These are phyloP conservation scores for Melanotaenia pygmaea DNA, from an alignment of 2,797 vertebrate species.

Conservation along the genomic window DNA sequence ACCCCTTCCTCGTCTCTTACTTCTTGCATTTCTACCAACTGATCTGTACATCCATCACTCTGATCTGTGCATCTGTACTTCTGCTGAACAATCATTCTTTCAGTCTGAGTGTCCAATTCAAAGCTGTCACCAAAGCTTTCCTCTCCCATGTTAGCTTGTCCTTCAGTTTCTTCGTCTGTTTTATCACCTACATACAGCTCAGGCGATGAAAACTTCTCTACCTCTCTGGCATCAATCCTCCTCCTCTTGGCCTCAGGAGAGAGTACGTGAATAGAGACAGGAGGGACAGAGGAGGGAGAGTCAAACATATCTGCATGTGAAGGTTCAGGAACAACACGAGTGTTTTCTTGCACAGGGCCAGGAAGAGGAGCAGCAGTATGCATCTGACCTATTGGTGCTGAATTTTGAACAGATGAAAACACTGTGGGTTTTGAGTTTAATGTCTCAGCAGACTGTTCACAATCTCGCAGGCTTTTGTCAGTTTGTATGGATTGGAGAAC, in stretches of 20 bases:
- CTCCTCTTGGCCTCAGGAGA: slow-evolving; percentile 75
- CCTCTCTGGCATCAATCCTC: slow-evolving; percentile 43
- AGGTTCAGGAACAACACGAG: slow-evolving; percentile 4
- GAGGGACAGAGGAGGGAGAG: slow-evolving; percentile 7
- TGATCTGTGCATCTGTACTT: slow-evolving; percentile 17
- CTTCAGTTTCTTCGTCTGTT: slow-evolving; percentile 23
- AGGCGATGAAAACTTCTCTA: slow-evolving; percentile 71
- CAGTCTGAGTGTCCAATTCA: slow-evolving; percentile 92
- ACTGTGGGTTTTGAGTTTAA: neutral
- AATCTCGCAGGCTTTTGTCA: slow-evolving; percentile 48
- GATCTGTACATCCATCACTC: neutral
- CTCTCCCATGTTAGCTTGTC: slow-evolving; percentile 34
- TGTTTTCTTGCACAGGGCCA: neutral
- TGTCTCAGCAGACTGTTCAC: slow-evolving; percentile 14
- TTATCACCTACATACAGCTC: slow-evolving; percentile 66
- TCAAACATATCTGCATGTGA: slow-evolving; percentile 15
- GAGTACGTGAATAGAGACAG: slow-evolving; percentile 29
- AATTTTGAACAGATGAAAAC: slow-evolving; percentile 1
- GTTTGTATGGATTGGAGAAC: slow-evolving; percentile 81
- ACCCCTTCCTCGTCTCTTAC: slow-evolving; percentile 12
- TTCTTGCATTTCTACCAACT: neutral
- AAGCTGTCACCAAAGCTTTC: slow-evolving; percentile 93
- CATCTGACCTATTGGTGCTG: neutral
- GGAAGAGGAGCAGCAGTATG: neutral
- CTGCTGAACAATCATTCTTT: slow-evolving; percentile 88